Evolutionary conservation across 2,888 invertebrate genomes (phyloP), one percentile per base, ranked within the genome.

Genomic region (Drosophila stalkeri): DNA sequence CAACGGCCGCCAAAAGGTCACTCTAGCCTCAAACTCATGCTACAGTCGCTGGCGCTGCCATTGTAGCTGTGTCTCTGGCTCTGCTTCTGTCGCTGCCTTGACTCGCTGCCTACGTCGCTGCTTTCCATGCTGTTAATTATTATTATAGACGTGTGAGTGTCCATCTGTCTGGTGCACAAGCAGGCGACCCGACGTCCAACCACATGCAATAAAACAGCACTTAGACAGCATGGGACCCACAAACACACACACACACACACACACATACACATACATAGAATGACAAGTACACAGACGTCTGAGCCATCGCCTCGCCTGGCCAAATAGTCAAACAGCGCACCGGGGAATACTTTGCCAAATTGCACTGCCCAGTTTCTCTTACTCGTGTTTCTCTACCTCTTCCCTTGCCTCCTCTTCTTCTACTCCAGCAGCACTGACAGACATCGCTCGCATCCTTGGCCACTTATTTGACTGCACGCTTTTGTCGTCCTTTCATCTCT

Each of bases 111-210:
- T 9, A 7, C 18, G 35, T 14, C 23, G 33, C 52, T 71, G 70
- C 59, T 81, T 86, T 88, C 81, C 83, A 89, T 85, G 87, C 91
- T 90, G 91, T 91, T 91, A 91, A 91, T 91, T 91, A 91, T 91
- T 91, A 90, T 91, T 90, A 90, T 90, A 86, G 91, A 89, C 91
- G 90, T 91, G 89, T 89, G 91, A 81, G 83, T 70, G 80, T 84
- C 73, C 75, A 75, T 60, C 68, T 79, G 76, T 64, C 71, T 60
- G 74, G 66, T 57, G 51, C 67, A 76, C 64, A 62, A 55, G 64
- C 76, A 70, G 63, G 49, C 65, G 43, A 62, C 66, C 80, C 74
- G 47, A 71, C 71, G 57, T 80, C 82, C 81, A 83, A 85, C 85
- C 81, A 83, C 85, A 81, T 87, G 82, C 88, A 89, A 87, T 89